phyloP scores from a whole-genome alignment of 2,113 vertebrate genomes.

The Corydoras sp. region DNA sequence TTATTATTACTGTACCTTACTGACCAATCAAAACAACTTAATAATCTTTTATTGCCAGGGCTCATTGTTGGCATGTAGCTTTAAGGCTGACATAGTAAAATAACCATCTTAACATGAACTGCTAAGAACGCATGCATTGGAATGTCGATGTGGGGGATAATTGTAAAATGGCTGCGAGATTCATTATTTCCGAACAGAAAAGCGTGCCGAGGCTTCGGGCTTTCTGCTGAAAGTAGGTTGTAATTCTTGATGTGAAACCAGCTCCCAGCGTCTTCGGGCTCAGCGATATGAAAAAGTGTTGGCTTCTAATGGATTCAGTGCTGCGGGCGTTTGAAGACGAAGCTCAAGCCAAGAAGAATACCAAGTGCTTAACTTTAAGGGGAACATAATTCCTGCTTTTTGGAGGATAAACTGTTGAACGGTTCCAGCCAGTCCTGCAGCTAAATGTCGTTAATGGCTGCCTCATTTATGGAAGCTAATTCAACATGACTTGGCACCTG shows the following conservation, averaged over 20 bases:
- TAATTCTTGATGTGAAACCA: conserved; percentile 1
- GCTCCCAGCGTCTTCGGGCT: neutral
- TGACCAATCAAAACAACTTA: too few species aligned
- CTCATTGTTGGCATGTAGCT: too few species aligned
- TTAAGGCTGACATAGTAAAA: too few species aligned
- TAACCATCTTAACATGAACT: too few species aligned
- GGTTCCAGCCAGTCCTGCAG: neutral
- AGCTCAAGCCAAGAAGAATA: conserved; percentile 13
- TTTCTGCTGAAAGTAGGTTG: conserved; percentile 6
- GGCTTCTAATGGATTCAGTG: conserved; percentile 14
- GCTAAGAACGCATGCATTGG: too few species aligned
- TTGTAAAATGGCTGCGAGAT: neutral
- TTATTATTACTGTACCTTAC: too few species aligned
- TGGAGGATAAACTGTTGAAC: conserved; percentile 21
- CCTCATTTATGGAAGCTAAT: conserved; percentile 20
- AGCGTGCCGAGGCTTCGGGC: neutral
- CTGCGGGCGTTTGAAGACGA: conserved; percentile 25
- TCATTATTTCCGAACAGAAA: neutral
- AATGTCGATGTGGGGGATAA: neutral
- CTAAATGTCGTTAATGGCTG: conserved; percentile 2
- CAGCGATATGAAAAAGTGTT: neutral
- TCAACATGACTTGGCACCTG: conserved; percentile 3
- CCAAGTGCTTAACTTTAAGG: conserved; percentile 17
- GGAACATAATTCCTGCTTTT: conserved; percentile 22
- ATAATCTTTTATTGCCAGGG: too few species aligned